Conservation (phyloP, 2,113 vertebrate species). For the Prolemur simus region DNA sequence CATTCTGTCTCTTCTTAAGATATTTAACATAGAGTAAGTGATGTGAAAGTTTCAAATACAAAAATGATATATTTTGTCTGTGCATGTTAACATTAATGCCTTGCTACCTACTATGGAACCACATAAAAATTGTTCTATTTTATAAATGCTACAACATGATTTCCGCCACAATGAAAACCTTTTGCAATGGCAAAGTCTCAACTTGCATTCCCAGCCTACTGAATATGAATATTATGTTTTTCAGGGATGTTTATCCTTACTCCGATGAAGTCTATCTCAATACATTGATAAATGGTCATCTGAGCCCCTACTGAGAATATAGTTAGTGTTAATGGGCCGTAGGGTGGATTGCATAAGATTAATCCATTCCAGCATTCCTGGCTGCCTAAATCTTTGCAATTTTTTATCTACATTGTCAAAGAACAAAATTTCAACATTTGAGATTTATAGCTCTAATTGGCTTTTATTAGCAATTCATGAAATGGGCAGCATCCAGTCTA, state of each 20-base stretch:
- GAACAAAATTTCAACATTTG: background rate
- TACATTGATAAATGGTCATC: background rate
- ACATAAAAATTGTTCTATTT: background rate
- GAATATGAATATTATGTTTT: background rate
- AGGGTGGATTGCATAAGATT: background rate
- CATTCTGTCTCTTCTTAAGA: background rate
- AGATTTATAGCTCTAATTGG: background rate
- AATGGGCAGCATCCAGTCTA: background rate
- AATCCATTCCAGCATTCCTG: background rate
- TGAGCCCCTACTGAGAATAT: background rate
- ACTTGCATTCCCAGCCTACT: background rate
- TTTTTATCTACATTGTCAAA: background rate
- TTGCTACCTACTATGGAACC: background rate
- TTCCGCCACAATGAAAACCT: background rate
- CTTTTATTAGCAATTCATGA: background rate
- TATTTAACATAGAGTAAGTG: background rate
- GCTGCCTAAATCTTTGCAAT: background rate
- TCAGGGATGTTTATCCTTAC: background rate
- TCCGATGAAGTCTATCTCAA: background rate
- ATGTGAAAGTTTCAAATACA: background rate
- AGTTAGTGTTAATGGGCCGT: background rate
- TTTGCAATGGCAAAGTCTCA: background rate
- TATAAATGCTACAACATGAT: background rate
- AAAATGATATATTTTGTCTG: background rate
- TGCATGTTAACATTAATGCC: background rate